These are phyloP conservation scores for Megatriorchis doriae DNA, from an alignment of 2,113 vertebrate species.

Conservation along the genomic window DNA sequence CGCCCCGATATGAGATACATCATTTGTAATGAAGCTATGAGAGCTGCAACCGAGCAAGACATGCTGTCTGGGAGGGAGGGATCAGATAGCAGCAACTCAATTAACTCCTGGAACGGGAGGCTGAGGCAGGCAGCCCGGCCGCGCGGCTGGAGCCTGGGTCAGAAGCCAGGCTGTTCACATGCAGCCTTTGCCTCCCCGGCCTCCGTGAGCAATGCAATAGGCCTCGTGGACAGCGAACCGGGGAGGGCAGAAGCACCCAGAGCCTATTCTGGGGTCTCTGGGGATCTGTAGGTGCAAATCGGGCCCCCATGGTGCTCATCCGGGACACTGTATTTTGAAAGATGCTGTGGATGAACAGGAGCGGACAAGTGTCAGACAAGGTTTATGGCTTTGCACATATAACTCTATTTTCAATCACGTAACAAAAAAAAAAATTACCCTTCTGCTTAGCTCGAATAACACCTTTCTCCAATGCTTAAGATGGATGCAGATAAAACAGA, in stretches of 20 bases:
- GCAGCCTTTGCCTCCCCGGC: background rate
- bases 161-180: background rate
- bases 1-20: background rate
- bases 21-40: background rate
- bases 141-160: background rate
- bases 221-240: rapidly evolving
- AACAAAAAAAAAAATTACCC: no score
- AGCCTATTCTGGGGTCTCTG: background rate
- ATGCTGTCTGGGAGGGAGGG: background rate
- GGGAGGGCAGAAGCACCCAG: background rate
- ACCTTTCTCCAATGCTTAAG: background rate
- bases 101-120: background rate
- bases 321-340: background rate
- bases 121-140: background rate
- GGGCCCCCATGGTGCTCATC: background rate
- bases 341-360: background rate
- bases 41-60: background rate
- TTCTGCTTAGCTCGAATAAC: background rate
- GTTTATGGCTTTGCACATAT: background rate
- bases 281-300: background rate
- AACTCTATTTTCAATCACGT: background rate
- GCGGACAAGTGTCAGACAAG: background rate
- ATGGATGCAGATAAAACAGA: background rate
- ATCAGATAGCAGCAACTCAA: background rate
- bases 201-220: background rate